Evolutionary conservation across 92 coral and sea anemone species (phyloP), one percentile per base, ranked within the genome.

Genomic region (Ricordea florida): DNA sequence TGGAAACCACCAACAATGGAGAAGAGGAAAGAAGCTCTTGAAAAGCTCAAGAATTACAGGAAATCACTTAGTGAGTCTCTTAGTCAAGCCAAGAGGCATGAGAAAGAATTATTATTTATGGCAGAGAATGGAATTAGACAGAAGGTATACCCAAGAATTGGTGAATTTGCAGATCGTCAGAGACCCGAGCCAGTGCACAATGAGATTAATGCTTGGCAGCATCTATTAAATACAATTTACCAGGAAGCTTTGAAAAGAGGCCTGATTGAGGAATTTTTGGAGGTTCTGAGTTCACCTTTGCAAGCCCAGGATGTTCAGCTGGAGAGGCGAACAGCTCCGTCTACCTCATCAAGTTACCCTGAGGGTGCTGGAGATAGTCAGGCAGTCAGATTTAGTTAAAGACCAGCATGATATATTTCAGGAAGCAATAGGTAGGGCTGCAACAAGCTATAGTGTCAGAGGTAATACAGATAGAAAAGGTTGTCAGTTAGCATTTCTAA

Each of bases 61-160:
- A 30, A 41, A 21, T 14, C 66, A 10, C 5, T 23, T n/a, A 24
- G 13, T 33, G 21, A 22, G 35, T 33, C 56, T 44, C 46, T 81
- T 6, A 14, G 59, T 2, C 82, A 87, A 42, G 73, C 69, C 43
- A 40, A 24, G 18, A 69, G 25, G 17, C 81, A 69, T 44, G 84
- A 69, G 45, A 77, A 53, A 50, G 76, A 14, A 48, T 78, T 87
- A 31, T 57, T 40, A 38, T 87, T 58, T 75, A 68, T 81, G 79
- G 92, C 92, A 49, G 77, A 81, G 20, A 60, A 87, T 69, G 92
- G 92, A 4, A 70, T 82, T 1, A 29, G 88, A 6, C 88, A 76
- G n/a, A n/a, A n/a, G n/a, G n/a, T n/a, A n/a, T n/a, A n/a, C n/a
- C n/a, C n/a, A n/a, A n/a, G n/a, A n/a, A n/a, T n/a, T n/a, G n/a